A percentile compares a stretch with the other conserved stretches of the same genome.
Evolutionary conservation across 2,797 vertebrate species (phyloP).

Genomic region (Sciurus carolinensis): DNA sequence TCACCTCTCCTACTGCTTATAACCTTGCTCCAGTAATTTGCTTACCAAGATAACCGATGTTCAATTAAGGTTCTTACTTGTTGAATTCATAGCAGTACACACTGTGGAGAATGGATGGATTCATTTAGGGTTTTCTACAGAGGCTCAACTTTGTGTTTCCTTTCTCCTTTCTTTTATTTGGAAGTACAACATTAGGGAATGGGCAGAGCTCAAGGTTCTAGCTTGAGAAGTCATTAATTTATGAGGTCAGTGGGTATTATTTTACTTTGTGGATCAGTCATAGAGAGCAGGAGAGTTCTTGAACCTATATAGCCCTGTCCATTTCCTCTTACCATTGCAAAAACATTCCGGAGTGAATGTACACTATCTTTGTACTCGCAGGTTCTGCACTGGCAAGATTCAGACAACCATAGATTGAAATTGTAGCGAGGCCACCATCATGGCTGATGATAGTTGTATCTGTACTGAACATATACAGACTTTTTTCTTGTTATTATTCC

Average conservation of each 20-base stretch:
- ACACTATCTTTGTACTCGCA: not conserved
- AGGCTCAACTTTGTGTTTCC: slow-evolving; percentile 7
- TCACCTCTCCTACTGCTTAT: not conserved
- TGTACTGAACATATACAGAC: not conserved
- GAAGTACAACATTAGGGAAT: slow-evolving; percentile 50
- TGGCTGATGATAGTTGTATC: not conserved
- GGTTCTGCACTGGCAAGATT: not conserved
- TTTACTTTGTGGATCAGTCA: not conserved
- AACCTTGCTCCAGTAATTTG: slow-evolving; percentile 23
- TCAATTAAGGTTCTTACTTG: slow-evolving; percentile 29
- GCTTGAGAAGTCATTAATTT: not conserved
- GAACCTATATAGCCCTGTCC: not conserved
- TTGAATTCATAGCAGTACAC: not conserved
- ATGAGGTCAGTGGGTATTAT: not conserved
- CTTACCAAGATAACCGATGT: not conserved
- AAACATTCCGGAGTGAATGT: not conserved
- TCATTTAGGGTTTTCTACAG: slow-evolving; percentile 56
- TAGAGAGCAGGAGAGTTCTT: slow-evolving; percentile 30
- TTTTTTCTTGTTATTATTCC: not conserved
- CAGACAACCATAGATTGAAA: not conserved
- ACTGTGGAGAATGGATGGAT: slow-evolving; percentile 2
- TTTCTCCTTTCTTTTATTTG: slow-evolving; percentile 33
- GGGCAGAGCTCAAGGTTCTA: slow-evolving; percentile 33
- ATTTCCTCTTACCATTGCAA: slow-evolving; percentile 24
- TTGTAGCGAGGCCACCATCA: too few species aligned